Conservation (phyloP, 2,113 vertebrate genomes). For the Pipa parva region DNA sequence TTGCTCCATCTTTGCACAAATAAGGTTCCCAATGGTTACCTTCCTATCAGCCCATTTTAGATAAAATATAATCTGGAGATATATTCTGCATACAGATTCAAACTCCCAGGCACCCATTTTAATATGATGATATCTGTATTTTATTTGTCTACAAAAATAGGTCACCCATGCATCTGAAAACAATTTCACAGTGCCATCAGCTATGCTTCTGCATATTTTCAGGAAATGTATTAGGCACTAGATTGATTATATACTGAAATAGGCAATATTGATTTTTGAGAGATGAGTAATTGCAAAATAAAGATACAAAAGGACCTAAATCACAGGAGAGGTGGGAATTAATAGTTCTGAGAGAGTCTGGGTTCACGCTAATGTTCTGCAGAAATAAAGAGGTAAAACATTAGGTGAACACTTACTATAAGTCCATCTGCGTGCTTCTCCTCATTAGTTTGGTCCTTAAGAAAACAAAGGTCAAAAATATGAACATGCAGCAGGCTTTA, state of each 20-base stretch:
- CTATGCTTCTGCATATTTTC: too few relatives aligned
- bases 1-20: too few relatives aligned
- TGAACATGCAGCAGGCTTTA: slow-evolving; percentile 58
- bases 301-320: neutral
- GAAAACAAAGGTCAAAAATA: slow-evolving; percentile 80
- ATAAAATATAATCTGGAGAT: too few relatives aligned
- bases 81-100: too few relatives aligned
- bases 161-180: too few relatives aligned
- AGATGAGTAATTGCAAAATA: neutral
- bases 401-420: slow-evolving; percentile 93
- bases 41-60: too few relatives aligned
- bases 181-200: too few relatives aligned
- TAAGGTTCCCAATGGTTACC: too few relatives aligned
- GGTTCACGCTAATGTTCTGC: slow-evolving; percentile 66
- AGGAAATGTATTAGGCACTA: too few relatives aligned
- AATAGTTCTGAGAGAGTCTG: slow-evolving; percentile 57
- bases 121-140: too few relatives aligned
- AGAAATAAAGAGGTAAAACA: slow-evolving; percentile 63
- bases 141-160: too few relatives aligned
- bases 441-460: slow-evolving; percentile 99
- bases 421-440: slow-evolving; percentile 98
- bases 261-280: neutral
- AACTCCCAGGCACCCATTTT: too few relatives aligned
- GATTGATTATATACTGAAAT: neutral
- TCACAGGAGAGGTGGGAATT: slow-evolving; percentile 46